These are phyloP conservation scores for Edolisoma coerulescens DNA, from an alignment of 2,113 vertebrate species.

Conservation along the genomic window DNA sequence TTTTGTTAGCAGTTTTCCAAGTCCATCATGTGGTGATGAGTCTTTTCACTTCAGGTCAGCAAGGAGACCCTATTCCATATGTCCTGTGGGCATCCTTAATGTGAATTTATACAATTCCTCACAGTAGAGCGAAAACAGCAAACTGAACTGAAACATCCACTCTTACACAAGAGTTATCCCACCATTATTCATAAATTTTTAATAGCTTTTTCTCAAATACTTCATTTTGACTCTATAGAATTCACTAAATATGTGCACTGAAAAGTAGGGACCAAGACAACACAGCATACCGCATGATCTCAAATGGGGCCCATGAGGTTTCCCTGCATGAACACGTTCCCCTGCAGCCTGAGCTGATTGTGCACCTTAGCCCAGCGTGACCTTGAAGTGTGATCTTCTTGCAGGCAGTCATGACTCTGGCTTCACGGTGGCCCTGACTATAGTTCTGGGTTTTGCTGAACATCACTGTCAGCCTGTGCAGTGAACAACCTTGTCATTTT, in stretches of 20 bases:
- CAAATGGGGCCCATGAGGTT: neutral
- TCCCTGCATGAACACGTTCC: neutral
- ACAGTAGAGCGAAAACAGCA: neutral
- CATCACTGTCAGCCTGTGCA: neutral
- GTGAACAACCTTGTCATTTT: neutral
- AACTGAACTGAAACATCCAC: neutral
- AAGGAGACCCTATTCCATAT: neutral
- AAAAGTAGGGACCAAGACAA: neutral
- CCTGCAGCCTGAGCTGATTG: neutral
- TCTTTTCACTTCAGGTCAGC: neutral
- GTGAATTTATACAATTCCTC: neutral
- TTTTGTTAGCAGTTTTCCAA: neutral
- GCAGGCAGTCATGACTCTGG: neutral
- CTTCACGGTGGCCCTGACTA: neutral
- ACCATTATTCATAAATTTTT: neutral
- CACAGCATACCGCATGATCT: neutral
- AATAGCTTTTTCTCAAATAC: neutral
- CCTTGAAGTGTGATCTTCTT: neutral
- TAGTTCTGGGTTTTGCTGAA: neutral
- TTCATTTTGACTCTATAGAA: neutral
- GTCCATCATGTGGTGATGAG: neutral
- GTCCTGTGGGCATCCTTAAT: neutral
- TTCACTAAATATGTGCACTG: neutral
- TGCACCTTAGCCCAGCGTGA: neutral
- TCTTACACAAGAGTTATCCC: neutral